These are phyloP conservation scores for Drosophila siamana DNA, from an alignment of 2,888 invertebrate species.

Conservation along the genomic window DNA sequence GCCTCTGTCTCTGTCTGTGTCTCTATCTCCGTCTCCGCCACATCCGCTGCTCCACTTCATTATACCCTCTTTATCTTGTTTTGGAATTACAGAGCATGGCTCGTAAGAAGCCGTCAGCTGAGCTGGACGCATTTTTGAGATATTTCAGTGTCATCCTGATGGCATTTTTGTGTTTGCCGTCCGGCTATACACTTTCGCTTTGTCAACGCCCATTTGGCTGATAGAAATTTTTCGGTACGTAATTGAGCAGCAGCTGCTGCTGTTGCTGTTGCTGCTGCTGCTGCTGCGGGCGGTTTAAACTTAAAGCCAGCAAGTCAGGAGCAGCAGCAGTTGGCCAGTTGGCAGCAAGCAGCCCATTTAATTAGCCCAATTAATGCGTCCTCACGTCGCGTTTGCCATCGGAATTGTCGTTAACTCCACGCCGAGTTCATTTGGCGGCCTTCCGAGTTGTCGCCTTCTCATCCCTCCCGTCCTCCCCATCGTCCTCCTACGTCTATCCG, in stretches of 20 bases:
- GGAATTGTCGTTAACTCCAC: constrained; percentile 41
- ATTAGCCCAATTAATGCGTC: constrained; percentile 68
- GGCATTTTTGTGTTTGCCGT: constrained; percentile 57
- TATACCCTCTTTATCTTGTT: constrained; percentile 1
- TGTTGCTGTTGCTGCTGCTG: constrained; percentile 25
- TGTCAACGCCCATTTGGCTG: constrained; percentile 61
- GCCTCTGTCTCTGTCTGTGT: no score
- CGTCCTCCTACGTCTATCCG: not conserved
- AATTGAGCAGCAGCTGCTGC: constrained; percentile 48
- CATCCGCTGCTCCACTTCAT: not conserved
- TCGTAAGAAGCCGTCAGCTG: constrained; percentile 29
- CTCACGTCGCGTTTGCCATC: constrained; percentile 52
- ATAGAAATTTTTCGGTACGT: constrained; percentile 34
- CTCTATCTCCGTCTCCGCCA: no score
- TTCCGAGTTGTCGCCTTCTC: constrained; percentile 7
- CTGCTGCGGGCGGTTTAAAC: constrained; percentile 38
- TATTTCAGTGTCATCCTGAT: constrained; percentile 63
- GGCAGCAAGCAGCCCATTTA: constrained; percentile 49
- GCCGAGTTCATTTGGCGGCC: constrained; percentile 16
- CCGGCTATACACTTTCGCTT: constrained; percentile 60
- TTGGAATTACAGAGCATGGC: constrained; percentile 23
- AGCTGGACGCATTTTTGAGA: constrained; percentile 49
- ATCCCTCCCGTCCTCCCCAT: not conserved
- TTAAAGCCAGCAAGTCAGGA: constrained; percentile 57
- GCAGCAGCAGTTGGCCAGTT: constrained; percentile 27